phyloP scores from a whole-genome alignment of 2,797 vertebrate genomes.

The Varecia variegata region DNA sequence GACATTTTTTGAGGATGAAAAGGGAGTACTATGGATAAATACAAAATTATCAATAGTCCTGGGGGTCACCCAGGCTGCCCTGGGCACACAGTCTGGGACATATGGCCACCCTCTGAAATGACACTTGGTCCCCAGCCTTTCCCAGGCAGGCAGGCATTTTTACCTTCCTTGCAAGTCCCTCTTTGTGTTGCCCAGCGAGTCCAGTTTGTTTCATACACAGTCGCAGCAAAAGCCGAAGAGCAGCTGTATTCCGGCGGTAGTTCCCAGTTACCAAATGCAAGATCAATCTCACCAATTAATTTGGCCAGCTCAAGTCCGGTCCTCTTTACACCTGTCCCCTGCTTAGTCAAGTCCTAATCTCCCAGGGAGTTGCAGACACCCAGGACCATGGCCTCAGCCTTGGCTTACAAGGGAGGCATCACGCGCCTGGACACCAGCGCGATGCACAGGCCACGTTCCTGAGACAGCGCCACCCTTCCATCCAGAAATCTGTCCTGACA shows the following conservation, averaged over 20 bases:
- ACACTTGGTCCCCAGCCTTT: not conserved
- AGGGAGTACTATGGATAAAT: not conserved
- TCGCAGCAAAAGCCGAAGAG: not conserved
- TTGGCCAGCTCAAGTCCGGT: conserved; percentile 64
- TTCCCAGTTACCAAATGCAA: conserved; percentile 69
- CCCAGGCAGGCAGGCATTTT: not conserved
- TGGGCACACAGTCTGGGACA: rapidly evolving
- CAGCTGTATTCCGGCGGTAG: conserved; percentile 35
- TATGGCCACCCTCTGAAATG: rapidly evolving
- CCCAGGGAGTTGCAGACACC: conserved; percentile 43
- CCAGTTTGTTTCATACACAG: conserved; percentile 59
- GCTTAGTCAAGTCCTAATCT: conserved; percentile 77
- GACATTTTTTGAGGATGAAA: not conserved
- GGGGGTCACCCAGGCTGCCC: not conserved
- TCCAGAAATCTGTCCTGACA: conserved; percentile 71
- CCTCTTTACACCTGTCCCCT: conserved; percentile 70
- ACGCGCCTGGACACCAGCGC: conserved; percentile 45
- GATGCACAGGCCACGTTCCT: conserved; percentile 59
- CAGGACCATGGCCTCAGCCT: conserved; percentile 58
- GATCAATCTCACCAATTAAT: conserved; percentile 75
- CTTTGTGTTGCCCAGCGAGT: not conserved
- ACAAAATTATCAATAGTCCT: not conserved
- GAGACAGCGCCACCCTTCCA: conserved; percentile 43
- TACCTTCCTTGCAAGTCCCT: not conserved
- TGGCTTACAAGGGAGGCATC: conserved; percentile 49